A percentile compares a stretch with the other conserved stretches of the same genome.
Conservation (phyloP, 2,888 invertebrate species). For the Spodoptera picta region DNA sequence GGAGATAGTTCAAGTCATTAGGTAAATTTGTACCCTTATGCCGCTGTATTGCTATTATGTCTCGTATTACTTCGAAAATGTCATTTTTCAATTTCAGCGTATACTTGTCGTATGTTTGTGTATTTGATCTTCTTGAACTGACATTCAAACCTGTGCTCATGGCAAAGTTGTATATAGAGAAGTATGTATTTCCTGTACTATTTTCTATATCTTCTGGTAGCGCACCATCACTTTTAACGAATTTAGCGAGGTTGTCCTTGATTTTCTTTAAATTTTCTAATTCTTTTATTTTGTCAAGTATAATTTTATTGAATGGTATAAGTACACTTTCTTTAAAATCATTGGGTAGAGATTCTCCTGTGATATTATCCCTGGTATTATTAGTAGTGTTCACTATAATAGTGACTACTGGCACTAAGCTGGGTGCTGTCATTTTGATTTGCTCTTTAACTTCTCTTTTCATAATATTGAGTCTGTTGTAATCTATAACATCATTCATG, state of each 20-base stretch:
- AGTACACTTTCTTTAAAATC: constrained; percentile 60
- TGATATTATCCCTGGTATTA: neutral
- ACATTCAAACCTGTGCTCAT: constrained; percentile 50
- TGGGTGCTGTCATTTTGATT: constrained; percentile 11
- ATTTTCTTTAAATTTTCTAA: constrained; percentile 65
- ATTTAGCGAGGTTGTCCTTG: constrained; percentile 63
- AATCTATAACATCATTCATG: constrained; percentile 43
- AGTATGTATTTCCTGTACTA: constrained; percentile 44
- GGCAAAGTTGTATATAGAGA: constrained; percentile 63
- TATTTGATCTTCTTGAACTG: constrained; percentile 54
- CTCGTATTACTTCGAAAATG: constrained; percentile 70
- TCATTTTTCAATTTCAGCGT: constrained; percentile 71
- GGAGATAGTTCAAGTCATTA: constrained; percentile 64
- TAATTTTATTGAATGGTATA: constrained; percentile 65
- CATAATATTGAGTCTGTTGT: constrained; percentile 61
- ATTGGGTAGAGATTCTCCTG: constrained; percentile 14
- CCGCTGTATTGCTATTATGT: constrained; percentile 66
- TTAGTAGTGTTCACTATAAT: constrained; percentile 24
- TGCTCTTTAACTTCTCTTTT: constrained; percentile 65
- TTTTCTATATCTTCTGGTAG: constrained; percentile 16
- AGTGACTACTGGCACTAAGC: constrained; percentile 15
- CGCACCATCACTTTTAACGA: constrained; percentile 51
- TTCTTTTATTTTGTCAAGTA: constrained; percentile 70
- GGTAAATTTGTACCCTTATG: constrained; percentile 57
- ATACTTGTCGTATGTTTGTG: constrained; percentile 57